Base-by-base conservation (phyloP, 2,888 invertebrate species). In the Rhagonycha fulva region DNA sequence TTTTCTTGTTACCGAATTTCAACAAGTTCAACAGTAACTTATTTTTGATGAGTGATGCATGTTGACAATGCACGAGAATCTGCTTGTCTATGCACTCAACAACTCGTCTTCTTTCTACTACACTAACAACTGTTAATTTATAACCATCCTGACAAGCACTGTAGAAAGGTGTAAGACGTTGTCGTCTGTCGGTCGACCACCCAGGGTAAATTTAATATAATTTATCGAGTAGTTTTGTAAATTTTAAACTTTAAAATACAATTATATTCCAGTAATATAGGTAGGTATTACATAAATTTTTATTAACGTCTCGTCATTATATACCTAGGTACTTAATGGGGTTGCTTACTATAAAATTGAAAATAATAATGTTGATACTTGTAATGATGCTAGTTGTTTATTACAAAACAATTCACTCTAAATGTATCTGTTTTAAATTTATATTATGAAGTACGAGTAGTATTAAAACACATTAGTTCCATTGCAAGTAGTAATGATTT, bases 101-200 rank as follows among this genome's bases (percentile, higher is more conserved):
- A 76, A 68, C 72, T 76, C 61, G 70, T 72, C 66, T 70, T 62
- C 68, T 70, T 70, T 72, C 70, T 62, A 26, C 70, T 62, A 26
- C 61, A 72, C 61, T 70, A 76, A 76, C 76, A 72, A 76, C 76
- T 30, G 76, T 71, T 76, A 76, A 76, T 76, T 76, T 76, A 76
- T 76, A 71, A 73, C 72, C 73, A 60, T 68, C 72, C 72, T 74
- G 73, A 76, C 76, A 76, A 72, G 62, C 70, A 71, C 71, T 32
- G 74, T 71, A 69, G 72, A 74, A 77, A 77, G 74, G 71, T 71
- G 70, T 32, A 74, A 74, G 73, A 71, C 71, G 71, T 73, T 71
- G 70, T 73, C 76, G 76, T 74, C 76, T 77, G 71, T 68, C 66
- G 71, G 63, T 30, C 74, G 76, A 71, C 76, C 76, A 77, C 76